These are phyloP conservation scores for Crepidodera aurea DNA, from an alignment of 2,888 invertebrate species.

Conservation along the genomic window DNA sequence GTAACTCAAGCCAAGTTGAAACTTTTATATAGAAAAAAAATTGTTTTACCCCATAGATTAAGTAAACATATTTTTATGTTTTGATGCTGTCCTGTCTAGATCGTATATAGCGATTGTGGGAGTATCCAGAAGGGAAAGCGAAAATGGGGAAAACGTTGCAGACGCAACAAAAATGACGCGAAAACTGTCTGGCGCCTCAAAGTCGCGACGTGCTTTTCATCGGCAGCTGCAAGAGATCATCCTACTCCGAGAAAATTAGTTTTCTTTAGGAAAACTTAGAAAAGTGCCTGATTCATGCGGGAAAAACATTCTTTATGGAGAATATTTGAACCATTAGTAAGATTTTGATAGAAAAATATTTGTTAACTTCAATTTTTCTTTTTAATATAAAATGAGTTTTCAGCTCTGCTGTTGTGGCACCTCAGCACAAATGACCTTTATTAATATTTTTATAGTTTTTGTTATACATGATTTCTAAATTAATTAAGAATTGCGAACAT, in stretches of 20 bases:
- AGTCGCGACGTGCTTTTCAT: constrained; percentile 45
- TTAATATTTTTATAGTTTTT: no score
- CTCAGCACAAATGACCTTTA: no score
- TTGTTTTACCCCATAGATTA: no score
- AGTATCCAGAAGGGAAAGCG: constrained; percentile 27
- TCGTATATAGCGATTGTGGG: not conserved
- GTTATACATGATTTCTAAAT: no score
- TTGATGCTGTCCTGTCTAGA: not conserved
- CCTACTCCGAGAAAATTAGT: constrained; percentile 35
- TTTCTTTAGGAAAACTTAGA: not conserved
- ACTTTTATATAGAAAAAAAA: no score
- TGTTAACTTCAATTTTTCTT: not conserved
- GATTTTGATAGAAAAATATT: not conserved
- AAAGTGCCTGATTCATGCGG: not conserved
- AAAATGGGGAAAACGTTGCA: constrained; percentile 26
- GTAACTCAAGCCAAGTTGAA: no score
- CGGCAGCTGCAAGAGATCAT: constrained; percentile 16
- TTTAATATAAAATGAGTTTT: not conserved
- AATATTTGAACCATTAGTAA: no score
- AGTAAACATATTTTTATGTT: no score
- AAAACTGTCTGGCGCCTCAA: constrained; percentile 45
- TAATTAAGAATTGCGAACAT: no score
- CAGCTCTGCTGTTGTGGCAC: not conserved
- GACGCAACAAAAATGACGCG: constrained; percentile 42
- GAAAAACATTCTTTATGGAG: not conserved